Conservation (phyloP, 1,140 invertebrate genomes). For the Heterodera carotae region DNA sequence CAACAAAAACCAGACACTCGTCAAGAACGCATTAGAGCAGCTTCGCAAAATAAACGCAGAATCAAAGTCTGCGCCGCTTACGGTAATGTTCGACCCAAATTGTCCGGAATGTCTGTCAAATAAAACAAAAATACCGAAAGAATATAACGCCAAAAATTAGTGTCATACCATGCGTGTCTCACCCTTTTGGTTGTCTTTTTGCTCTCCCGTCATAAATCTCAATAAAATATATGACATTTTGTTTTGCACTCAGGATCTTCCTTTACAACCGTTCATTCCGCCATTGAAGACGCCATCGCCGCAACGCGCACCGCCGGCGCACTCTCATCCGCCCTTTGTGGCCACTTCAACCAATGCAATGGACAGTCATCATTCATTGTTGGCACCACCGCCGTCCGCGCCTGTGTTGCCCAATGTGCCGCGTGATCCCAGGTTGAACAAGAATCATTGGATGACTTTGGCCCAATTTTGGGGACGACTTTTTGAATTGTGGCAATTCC, state of each 20-base stretch:
- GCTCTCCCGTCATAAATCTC: background rate
- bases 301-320: too few species aligned
- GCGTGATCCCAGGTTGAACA: background rate
- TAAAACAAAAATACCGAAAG: background rate
- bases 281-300: background rate
- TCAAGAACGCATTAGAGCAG: constrained; percentile 19
- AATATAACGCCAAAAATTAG: background rate
- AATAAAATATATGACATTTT: background rate
- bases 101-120: too few species aligned
- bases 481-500: background rate
- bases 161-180: too few species aligned
- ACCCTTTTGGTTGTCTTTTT: background rate
- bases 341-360: background rate
- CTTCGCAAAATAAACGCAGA: background rate
- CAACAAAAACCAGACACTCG: constrained; percentile 1
- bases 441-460: too few species aligned
- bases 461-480: too few species aligned
- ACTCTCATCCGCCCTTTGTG: background rate
- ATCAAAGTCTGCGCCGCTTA: background rate
- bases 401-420: background rate
- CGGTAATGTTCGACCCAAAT: too few species aligned
- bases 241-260: background rate
- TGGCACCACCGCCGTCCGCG: too few species aligned
- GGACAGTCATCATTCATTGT: background rate
- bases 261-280: background rate